Base-by-base conservation (phyloP, 2,888 invertebrate genomes). In the Uloborus plumipes region DNA sequence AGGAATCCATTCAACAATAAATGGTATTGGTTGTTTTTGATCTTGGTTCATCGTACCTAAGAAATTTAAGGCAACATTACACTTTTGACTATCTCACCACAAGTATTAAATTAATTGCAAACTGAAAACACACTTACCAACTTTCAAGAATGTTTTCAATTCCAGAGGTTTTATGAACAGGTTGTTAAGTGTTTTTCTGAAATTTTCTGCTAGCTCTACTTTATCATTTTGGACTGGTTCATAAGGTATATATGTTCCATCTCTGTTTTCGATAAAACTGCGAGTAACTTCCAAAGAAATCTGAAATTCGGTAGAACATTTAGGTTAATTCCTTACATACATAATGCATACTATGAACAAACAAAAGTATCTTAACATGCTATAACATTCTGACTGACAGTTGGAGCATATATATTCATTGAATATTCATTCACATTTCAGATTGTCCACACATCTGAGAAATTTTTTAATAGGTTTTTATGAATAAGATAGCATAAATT, bases 1-100 rank as follows among this genome's bases (percentile, higher is more conserved):
- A 0, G 94, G 94, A 80, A 93, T 92, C 94, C 94, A 95, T 88
- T 94, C 93, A 61, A 95, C 92, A 47, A 92, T 89, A 87, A 94
- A 92, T 20, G 92, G 93, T 75, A 91, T 92, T 84, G 91, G 92
- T 67, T 93, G 91, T 76, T 91, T 89, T 87, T 91, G 91, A 86
- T 91, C 91, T 51, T 90, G 89, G 39, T 90, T 89, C 50, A 90
- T 91, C 86, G 90, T 90, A 67, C 91, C 91, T 91, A 86, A 31
- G 87, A 86, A 84, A 55, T 49, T 64, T 79, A 85, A 75, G 16
- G 39, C 13, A 61, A 22, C 1, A 31, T 31, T 31, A 22, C 22
- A 59, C 6, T 20, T 39, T 11, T 9, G 7, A 39, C 16, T 55
- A 55, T 55, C 16, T 3, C 55, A 3, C 11, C 1, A 18, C 55